Percentiles rank a stretch among this genome's conserved stretches.
These are phyloP conservation scores for Muscicapa striata DNA, from an alignment of 2,797 vertebrate species.

Conservation along the genomic window DNA sequence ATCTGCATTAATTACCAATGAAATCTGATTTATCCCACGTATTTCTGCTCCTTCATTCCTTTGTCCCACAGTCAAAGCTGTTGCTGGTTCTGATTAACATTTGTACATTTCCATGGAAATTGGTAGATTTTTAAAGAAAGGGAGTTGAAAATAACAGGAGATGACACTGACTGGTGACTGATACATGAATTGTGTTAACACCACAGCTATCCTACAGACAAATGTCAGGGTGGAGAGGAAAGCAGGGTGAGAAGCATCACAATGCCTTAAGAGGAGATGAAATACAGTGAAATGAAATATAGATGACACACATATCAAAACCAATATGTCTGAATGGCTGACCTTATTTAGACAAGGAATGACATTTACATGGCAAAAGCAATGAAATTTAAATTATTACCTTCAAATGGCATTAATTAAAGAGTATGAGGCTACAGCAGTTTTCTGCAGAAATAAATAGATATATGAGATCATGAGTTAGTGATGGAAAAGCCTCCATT, in stretches of 20 bases:
- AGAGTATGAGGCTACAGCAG: not conserved
- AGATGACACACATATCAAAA: not conserved
- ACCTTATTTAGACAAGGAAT: slow-evolving; percentile 22
- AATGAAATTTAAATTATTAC: slow-evolving; percentile 22
- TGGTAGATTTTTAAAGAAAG: not conserved
- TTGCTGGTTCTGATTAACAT: not conserved
- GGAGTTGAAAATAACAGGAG: not conserved
- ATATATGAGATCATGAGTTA: not conserved
- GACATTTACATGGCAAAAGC: slow-evolving; percentile 26
- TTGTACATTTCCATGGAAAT: not conserved
- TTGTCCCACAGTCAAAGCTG: not conserved
- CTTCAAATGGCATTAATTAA: slow-evolving; percentile 29
- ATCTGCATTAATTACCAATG: not conserved
- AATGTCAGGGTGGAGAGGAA: not conserved
- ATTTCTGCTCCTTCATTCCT: not conserved
- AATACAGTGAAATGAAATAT: not conserved
- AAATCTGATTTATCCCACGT: not conserved
- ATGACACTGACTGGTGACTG: not conserved
- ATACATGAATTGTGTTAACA: not conserved
- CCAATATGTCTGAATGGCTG: slow-evolving; percentile 1
- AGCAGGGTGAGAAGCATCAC: not conserved
- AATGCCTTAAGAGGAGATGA: not conserved
- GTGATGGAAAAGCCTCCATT: slow-evolving; percentile 11
- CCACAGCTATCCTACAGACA: not conserved
- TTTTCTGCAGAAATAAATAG: not conserved